Percentiles rank a stretch among this genome's conserved stretches.
These are phyloP conservation scores for Tanaodytes sp. DNA, from an alignment of 2,888 invertebrate genomes.

Conservation along the genomic window DNA sequence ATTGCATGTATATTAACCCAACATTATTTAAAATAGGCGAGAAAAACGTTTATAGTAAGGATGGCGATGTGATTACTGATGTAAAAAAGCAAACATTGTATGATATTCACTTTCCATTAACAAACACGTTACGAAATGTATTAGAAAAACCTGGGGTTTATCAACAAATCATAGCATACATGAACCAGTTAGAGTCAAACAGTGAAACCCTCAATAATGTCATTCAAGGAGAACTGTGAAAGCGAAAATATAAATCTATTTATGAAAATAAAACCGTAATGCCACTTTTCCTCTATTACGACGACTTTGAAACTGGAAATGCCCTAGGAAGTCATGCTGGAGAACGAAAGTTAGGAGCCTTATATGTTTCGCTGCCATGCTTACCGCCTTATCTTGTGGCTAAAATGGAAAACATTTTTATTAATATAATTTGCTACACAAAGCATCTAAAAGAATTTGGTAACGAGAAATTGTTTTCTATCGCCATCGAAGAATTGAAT, in stretches of 20 bases:
- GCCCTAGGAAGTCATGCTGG: slow-evolving; percentile 40
- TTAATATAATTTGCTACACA: slow-evolving; percentile 35
- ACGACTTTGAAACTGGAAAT: slow-evolving; percentile 35
- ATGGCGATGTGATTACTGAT: slow-evolving; percentile 1
- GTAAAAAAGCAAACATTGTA: slow-evolving; percentile 34
- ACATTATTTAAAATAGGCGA: neutral
- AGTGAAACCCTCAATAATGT: neutral
- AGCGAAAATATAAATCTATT: slow-evolving; percentile 11
- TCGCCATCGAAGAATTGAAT: slow-evolving; percentile 44
- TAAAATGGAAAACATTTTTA: slow-evolving; percentile 11
- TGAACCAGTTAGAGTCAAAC: neutral
- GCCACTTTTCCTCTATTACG: slow-evolving; percentile 27
- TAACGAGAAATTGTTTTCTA: slow-evolving; percentile 39
- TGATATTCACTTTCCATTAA: slow-evolving; percentile 40
- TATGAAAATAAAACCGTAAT: slow-evolving; percentile 19
- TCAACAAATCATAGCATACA: slow-evolving; percentile 11
- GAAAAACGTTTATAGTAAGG: neutral
- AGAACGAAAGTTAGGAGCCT: slow-evolving; percentile 47
- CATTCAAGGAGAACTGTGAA: slow-evolving; percentile 31
- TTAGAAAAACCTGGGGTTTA: slow-evolving; percentile 27
- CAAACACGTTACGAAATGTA: slow-evolving; percentile 23
- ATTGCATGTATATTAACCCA: neutral
- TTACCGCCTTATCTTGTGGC: slow-evolving; percentile 47
- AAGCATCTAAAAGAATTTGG: slow-evolving; percentile 41
- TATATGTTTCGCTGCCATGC: slow-evolving; percentile 39